These are phyloP conservation scores for Orthosia gracilis DNA, from an alignment of 2,888 invertebrate species.

Conservation along the genomic window DNA sequence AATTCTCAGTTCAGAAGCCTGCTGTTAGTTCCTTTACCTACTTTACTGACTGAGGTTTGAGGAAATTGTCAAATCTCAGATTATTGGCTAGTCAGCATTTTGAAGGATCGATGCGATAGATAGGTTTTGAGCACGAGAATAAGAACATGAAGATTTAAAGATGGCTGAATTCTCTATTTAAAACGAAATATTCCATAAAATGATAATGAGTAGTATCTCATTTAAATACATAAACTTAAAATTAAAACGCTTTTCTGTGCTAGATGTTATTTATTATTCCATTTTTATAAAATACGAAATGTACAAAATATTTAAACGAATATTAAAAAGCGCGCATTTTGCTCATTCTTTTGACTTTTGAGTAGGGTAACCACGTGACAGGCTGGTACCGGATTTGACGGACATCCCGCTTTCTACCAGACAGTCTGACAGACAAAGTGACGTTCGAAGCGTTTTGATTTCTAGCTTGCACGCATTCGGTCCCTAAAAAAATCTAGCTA, in stretches of 20 bases:
- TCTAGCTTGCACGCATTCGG: slow-evolving; percentile 38
- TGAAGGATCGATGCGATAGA: neutral
- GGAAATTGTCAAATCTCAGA: no score
- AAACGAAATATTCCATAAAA: neutral
- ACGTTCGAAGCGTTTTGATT: slow-evolving; percentile 49
- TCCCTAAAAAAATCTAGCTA: neutral
- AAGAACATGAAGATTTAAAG: neutral
- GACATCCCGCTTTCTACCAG: slow-evolving; percentile 35
- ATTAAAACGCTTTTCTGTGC: neutral
- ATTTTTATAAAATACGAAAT: neutral
- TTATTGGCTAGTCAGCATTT: no score
- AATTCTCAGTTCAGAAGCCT: no score
- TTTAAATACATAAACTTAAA: slow-evolving; percentile 1
- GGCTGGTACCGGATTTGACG: slow-evolving; percentile 29
- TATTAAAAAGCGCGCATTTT: slow-evolving; percentile 10
- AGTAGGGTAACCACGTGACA: slow-evolving; percentile 56
- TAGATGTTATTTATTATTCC: neutral
- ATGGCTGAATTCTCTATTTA: neutral
- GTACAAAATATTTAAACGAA: slow-evolving; percentile 8
- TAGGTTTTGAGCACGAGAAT: neutral
- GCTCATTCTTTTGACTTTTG: slow-evolving; percentile 38
- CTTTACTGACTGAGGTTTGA: no score
- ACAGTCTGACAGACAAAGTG: slow-evolving; percentile 41
- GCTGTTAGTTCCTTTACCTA: no score
- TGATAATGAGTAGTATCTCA: neutral